Base-by-base conservation (phyloP, 2,888 invertebrate genomes). In the Ochropleura leucogaster region DNA sequence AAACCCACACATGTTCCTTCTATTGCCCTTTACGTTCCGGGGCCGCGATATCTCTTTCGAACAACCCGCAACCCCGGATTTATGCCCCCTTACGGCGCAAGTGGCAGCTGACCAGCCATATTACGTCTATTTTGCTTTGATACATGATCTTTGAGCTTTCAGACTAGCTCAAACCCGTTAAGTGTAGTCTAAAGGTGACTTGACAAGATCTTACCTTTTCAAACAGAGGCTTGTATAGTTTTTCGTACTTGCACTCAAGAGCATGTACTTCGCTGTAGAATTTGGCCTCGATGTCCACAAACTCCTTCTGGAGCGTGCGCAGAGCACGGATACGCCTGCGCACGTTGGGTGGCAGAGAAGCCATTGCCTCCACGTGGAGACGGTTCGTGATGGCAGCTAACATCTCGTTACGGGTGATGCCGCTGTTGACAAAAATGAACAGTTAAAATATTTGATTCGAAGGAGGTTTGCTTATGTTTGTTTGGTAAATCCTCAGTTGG, bases 261-360 rank as follows among this genome's bases (percentile, higher is more conserved):
- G 97, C 97, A 92, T 99, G 99, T 59, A 99, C 98, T 90, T 99
- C 99, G 89, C 98, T 97, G 94, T 99, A 99, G 95, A 99, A 99
- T 91, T 99, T 98, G 0, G 98, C 98, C 94, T 99, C 99, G 73
- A 99, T 97, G 90, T 98, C 97, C 9, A 98, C 98, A 66, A 98
- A 97, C 88, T 98, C 97, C 88, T 98, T 96, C 94, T 99, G 99
- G 3, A 99, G 94, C 84, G 98, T 98, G 92, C 99, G 98, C 73
- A 99, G 95, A 0, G 98, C 98, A 90, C 98, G 98, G 85, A 99
- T 97, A 92, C 99, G 97, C 89, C 98, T 96, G 93, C 98, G 98
- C 55, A 99, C 98, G 66, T 97, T 96, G 66, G 97, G 97, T 53
- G 98, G 98, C 80, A 98, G 95, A 67, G 97, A 93, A 65, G 97